A percentile compares a stretch with the other conserved stretches of the same genome.
phyloP scores from a whole-genome alignment of 2,113 vertebrate genomes.

The Rhinogobius similis region DNA sequence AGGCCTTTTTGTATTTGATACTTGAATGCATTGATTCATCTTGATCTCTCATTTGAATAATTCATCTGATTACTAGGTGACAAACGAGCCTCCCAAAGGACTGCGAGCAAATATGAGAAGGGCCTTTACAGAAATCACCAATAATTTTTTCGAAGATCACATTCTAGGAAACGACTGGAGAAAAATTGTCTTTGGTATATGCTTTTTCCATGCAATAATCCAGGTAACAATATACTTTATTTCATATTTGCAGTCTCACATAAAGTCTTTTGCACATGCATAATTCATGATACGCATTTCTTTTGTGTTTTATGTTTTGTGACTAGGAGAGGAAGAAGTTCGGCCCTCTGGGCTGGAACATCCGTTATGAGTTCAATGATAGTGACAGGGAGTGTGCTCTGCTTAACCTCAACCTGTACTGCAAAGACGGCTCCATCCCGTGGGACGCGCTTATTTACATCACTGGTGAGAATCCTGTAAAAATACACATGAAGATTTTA shows the following conservation, averaged over 20 bases:
- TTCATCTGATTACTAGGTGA: slow-evolving; percentile 67
- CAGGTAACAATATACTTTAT: slow-evolving; percentile 58
- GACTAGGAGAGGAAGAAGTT: slow-evolving; percentile 84
- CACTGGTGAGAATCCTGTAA: slow-evolving; percentile 59
- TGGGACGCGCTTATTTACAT: slow-evolving; percentile 81
- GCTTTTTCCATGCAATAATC: slow-evolving; percentile 82
- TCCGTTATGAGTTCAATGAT: slow-evolving; percentile 84
- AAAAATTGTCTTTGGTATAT: slow-evolving; percentile 81
- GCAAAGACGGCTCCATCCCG: slow-evolving; percentile 74
- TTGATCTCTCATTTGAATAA: neutral
- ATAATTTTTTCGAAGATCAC: slow-evolving; percentile 80
- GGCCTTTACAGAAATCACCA: slow-evolving; percentile 81
- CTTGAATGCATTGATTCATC: neutral
- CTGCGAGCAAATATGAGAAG: slow-evolving; percentile 80
- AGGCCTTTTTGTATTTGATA: neutral
- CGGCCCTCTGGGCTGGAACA: slow-evolving; percentile 85
- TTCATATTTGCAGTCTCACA: neutral
- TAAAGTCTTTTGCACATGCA: neutral
- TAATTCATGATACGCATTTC: neutral
- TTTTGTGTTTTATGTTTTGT: slow-evolving; percentile 6
- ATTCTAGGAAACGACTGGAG: slow-evolving; percentile 77
- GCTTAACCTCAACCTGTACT: slow-evolving; percentile 82
- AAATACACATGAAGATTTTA: too few relatives aligned
- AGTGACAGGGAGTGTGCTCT: slow-evolving; percentile 85
- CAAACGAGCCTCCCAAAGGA: slow-evolving; percentile 83